A percentile compares a stretch with the other conserved stretches of the same genome.
Conservation (phyloP, 2,888 invertebrate genomes). For the Volucella zonaria region DNA sequence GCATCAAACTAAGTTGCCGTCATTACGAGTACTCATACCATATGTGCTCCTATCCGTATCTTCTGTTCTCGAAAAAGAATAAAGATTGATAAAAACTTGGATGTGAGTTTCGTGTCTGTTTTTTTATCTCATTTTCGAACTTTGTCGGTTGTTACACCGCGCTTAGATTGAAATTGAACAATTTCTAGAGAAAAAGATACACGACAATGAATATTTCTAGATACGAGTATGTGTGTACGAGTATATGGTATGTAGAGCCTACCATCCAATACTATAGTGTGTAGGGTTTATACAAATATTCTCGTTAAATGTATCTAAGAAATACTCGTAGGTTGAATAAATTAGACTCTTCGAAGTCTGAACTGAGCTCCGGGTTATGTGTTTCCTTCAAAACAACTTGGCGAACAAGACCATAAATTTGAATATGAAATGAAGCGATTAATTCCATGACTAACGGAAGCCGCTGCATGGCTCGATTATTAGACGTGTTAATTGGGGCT, state of each 20-base stretch:
- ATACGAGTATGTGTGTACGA: too few relatives aligned
- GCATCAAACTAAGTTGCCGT: constrained; percentile 26
- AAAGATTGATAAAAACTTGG: constrained; percentile 30
- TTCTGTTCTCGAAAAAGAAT: constrained; percentile 9
- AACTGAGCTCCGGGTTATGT: constrained; percentile 5
- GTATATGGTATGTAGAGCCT: too few relatives aligned
- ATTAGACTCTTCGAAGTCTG: constrained; percentile 34
- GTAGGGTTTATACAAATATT: background rate
- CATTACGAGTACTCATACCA: too few relatives aligned
- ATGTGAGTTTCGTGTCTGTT: constrained; percentile 4
- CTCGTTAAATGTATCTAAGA: constrained; percentile 3
- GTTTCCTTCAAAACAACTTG: background rate
- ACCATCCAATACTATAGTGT: too few relatives aligned
- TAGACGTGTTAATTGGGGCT: constrained; percentile 72
- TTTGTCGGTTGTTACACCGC: background rate
- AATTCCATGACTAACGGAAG: constrained; percentile 55
- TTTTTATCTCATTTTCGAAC: background rate
- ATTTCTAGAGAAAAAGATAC: background rate
- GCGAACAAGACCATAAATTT: constrained; percentile 35
- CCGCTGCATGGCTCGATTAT: constrained; percentile 53
- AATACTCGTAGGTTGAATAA: constrained; percentile 31
- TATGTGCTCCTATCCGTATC: too few relatives aligned
- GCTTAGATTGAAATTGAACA: background rate
- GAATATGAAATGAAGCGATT: constrained; percentile 65
- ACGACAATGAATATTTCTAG: background rate